Base-by-base conservation (phyloP, 2,797 vertebrate species). In the Eurystomus glaucurus region DNA sequence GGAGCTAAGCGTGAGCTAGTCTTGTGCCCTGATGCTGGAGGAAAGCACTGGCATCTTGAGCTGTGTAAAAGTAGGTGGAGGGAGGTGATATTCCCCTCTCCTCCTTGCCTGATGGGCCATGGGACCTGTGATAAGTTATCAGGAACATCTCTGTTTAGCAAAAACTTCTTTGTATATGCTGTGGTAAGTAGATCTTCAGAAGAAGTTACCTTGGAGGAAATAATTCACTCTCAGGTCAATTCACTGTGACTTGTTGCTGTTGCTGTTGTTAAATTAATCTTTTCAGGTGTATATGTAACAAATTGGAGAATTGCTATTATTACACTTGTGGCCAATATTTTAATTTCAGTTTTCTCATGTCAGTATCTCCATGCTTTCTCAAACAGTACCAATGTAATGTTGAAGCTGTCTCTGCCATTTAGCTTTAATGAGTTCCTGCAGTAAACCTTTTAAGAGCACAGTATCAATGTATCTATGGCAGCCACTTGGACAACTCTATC, bases 371-470 rank as follows among this genome's bases (percentile, higher is more conserved):
- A 33, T 22, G 43, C 77, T 65, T 41, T 13, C 22, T 69, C 69
- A 83, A 51, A 25, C 22, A 70, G 52, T 35, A 43, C 77, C 45
- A 21, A 33, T 22, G 29, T 65, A 64, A 88, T 66, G 31, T 14
- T 77, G 84, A 71, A 92, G 26, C 51, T 77, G 25, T 65, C 37
- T 85, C 51, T 68, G 45, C 83, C n/a, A 20, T 90, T 95, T 70
- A 90, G 83, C 51, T 93, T 94, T 90, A 77, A 94, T 52, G 50
- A 11, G 16, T 79, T 96, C 80, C 62, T 88, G 66, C 74, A 95
- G 35, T 31, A 45, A 80, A 92, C 71, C 45, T 96, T 60, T 48
- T 84, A 81, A 61, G 51, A 96, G n/a, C 52, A 33, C 45, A 33
- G 41, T 81, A 75, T 55, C 28, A 77, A 8, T 71, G 64, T 72